Base-by-base conservation (phyloP, 2,113 vertebrate genomes). In the Lipophrys pholis region DNA sequence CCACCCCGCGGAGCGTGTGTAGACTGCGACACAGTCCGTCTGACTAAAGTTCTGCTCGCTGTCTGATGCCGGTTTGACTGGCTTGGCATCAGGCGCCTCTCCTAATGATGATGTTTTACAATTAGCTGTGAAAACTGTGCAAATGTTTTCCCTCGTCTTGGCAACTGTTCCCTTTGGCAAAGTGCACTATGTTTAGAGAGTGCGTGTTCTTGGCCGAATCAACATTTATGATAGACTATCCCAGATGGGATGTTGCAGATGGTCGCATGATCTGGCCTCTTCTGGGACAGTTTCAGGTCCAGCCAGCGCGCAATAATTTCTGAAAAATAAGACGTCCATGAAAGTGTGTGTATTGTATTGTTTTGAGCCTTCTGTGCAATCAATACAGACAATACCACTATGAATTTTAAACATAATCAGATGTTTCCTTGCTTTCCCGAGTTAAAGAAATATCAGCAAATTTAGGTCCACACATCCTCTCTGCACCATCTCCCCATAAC, bases 221-320 rank as follows among this genome's bases (percentile, higher is more conserved):
- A 83, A 84, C 83, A 83, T 88, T 90, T 81, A 87, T 84, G 89
- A 85, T 86, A 77, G 87, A 89, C 87, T 83, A 81, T 83, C 86
- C 86, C 90, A 92, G 89, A 92, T 91, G 89, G 91, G 86, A 76
- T 84, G 87, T 85, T 90, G 85, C 88, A 92, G 89, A 92, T 91
- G 89, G 90, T 81, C 73, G 68, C 80, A 50, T 88, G 87, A 90
- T 90, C 79, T 71, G 79, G 85, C 79, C 82, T 83, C 84, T 85
- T 50, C 12, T 80, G 87, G 85, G 85, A 90, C 82, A 60, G 69
- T 87, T 89, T 87, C 75, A 80, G 76, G 53, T 85, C 75, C 76
- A 75, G 80, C 74, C 45, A 45, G 38, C 41, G 51, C 55, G 62
- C 61, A 55, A 61, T 73, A 42, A 74, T 85, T 88, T 80, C 48